Base-by-base conservation (phyloP, 2,797 vertebrate species). In the Chiroxiphia lanceolata region DNA sequence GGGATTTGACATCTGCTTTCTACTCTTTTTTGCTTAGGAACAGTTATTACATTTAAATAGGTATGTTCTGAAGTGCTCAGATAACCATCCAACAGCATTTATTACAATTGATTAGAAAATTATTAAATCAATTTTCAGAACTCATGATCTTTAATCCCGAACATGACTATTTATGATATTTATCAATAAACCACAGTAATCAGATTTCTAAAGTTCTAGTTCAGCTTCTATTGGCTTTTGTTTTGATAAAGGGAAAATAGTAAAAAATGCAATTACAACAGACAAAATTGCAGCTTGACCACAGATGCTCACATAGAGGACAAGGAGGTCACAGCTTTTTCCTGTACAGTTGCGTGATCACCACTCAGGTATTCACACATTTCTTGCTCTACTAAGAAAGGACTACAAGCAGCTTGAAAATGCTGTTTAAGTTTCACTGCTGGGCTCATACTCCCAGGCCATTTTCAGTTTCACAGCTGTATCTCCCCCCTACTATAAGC, bases 121-220 rank as follows among this genome's bases (percentile, higher is more conserved):
- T 88, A 77, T 92, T 83, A 92, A 95, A 96, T 91, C 64, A 82
- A 45, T 96, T 83, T 85, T 86, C 67, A 91, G 70, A 93, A 94
- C 34, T 75, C 25, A 53, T 67, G 51, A 80, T 61, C 61, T 85
- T 86, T 81, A 94, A 80, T 29, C 47, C 31, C 47, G 78, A 80
- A 36, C 70, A 68, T 74, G 93, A 94, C 70, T 90, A 63, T 40
- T 89, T 54, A 42, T 3, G 36, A 74, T 83, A 93, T 93, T 90
- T 92, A 86, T 82, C 92, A 94, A 94, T 95, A 89, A 94, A 26
- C 47, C 27, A 83, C 64, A 65, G 67, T 87, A 95, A 96, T 85
- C 33, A 63, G 74, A 91, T 95, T 96, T 90, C 50, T 40, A 19
- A 90, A 67, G 7, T 80, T 77, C 47, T 54, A 48, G 6, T 70